phyloP scores from a whole-genome alignment of 2,888 invertebrate species.

The Eristalis tenax region DNA sequence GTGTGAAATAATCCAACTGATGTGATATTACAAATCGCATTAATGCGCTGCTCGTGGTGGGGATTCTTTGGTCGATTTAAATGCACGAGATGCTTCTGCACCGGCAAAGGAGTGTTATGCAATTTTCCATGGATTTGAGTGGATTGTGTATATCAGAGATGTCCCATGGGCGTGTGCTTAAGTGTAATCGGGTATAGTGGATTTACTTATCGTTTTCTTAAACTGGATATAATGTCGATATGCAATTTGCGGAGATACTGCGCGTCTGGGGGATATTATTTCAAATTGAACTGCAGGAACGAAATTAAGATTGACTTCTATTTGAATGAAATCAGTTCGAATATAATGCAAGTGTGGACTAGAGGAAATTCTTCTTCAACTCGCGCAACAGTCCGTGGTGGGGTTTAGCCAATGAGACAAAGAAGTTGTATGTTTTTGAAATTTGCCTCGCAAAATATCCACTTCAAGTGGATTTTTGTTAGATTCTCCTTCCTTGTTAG shows the following conservation, averaged over 20 bases:
- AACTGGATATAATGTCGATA: constrained; percentile 28
- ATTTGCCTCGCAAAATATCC: no score
- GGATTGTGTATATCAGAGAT: background rate
- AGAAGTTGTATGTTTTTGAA: no score
- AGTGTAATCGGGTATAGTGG: background rate
- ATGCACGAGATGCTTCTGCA: constrained; percentile 41
- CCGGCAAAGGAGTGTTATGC: background rate
- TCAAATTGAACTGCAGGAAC: background rate
- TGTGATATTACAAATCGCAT: constrained; percentile 70
- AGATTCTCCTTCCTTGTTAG: no score
- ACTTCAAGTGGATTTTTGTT: no score
- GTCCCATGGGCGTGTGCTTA: background rate
- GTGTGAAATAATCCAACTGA: constrained; percentile 64
- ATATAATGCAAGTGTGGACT: background rate
- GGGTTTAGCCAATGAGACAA: no score
- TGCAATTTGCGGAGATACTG: background rate
- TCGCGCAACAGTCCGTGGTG: no score
- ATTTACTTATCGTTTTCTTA: constrained; percentile 39
- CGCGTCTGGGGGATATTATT: background rate
- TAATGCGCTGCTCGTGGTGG: constrained; percentile 50
- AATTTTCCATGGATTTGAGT: constrained; percentile 10
- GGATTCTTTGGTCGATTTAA: constrained; percentile 44
- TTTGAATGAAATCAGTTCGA: background rate
- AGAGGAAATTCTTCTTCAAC: no score
- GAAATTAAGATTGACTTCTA: background rate